Evolutionary conservation across 2,888 invertebrate species (phyloP).

Genomic region (Linnaemya tessellans): DNA sequence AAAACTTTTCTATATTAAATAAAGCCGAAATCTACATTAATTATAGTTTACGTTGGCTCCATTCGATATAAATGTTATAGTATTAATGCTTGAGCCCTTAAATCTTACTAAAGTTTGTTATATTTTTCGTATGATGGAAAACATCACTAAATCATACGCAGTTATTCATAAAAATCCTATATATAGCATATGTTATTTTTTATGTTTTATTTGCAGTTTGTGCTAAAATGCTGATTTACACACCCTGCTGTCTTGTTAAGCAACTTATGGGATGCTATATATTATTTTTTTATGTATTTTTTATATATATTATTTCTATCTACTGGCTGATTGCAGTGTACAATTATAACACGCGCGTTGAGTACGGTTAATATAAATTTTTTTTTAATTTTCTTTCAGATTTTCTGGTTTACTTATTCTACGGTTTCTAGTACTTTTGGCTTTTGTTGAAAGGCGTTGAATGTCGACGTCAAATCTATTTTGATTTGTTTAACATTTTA

Average conservation of each 20-base stretch:
- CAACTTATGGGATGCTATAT: conserved; percentile 15
- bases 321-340: conserved; percentile 41
- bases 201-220: background rate
- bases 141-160: background rate
- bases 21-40: too few relatives aligned
- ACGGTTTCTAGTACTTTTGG: conserved; percentile 2
- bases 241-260: conserved; percentile 62
- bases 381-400: conserved; percentile 19
- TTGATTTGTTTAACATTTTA: conserved; percentile 68
- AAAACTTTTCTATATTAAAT: too few relatives aligned
- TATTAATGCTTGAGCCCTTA: too few relatives aligned
- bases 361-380: conserved; percentile 30
- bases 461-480: conserved; percentile 72
- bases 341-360: conserved; percentile 67
- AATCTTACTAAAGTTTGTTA: too few relatives aligned
- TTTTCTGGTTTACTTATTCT: conserved; percentile 15
- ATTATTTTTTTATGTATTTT: background rate
- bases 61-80: too few relatives aligned
- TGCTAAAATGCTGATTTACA: conserved; percentile 50
- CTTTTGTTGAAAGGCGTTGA: conserved; percentile 71
- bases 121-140: too few relatives aligned
- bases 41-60: too few relatives aligned
- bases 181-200: background rate
- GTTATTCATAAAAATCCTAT: background rate
- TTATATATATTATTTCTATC: background rate